Evolutionary conservation across 2,797 vertebrate genomes (phyloP), one percentile per base, ranked within the genome.

Genomic region (Takifugu ocellatus): DNA sequence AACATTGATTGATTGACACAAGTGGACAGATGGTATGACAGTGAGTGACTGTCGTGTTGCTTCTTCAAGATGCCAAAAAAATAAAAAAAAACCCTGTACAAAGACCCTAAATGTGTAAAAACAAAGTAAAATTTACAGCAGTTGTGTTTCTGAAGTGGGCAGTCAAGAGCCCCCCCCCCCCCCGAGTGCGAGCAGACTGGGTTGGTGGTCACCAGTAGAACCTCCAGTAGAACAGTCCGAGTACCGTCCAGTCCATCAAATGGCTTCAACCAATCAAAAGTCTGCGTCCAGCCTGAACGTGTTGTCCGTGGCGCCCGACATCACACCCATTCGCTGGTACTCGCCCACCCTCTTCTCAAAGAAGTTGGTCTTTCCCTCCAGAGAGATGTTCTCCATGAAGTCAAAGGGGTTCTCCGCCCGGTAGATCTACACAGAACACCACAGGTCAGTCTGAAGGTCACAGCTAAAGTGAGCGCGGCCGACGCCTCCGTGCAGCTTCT

Each of bases 281-380:
- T 98, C 95, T 0, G 96, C 96, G 75, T 98, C 96, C 77, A 98
- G 84, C 24, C 92, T 93, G 79, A 99, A 99, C 12, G 93, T 87
- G 80, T 95, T 96, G 81, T 96, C 95, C 0, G 87, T 88, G 5
- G 92, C 6, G 1, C 90, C 93, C 0, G 95, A 92, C 97, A 98
- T 98, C 9, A 98, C 95, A 3, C 96, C 95, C 96, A 99, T 98
- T 75, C 93, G 90, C 89, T 99, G 97, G 81, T 98, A 99, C 83
- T 98, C 95, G 33, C 95, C 96, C 6, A 98, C 96, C 25, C 94
- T 81, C 90, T 98, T 99, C 91, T 98, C 97, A 74, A 99, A 99
- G 90, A 99, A 98, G 86, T 98, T 98, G 16, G 97, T 98, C 83
- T 99, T 98, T 52, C 96, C 96, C 90, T 98, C 96, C 88, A 98